A percentile compares a stretch with the other conserved stretches of the same genome.
These are phyloP conservation scores for Thalassophryne amazonica DNA, from an alignment of 2,797 vertebrate genomes.

Conservation along the genomic window DNA sequence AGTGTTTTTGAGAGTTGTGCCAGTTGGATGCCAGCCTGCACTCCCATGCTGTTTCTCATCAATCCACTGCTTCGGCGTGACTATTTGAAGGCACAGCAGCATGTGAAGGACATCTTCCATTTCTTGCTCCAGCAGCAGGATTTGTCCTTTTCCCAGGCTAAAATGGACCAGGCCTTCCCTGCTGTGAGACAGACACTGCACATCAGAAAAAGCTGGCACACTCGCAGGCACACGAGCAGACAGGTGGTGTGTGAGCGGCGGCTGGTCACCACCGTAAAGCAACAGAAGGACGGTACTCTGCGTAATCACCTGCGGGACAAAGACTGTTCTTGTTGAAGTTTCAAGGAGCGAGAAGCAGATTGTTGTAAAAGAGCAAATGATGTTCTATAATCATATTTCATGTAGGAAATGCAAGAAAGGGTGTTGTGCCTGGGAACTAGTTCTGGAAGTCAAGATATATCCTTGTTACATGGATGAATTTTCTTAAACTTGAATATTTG, in stretches of 20 bases:
- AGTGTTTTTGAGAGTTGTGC: slow-evolving; percentile 1
- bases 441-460: no score
- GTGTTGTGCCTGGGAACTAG: no score
- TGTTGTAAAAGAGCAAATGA: background rate
- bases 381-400: background rate
- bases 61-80: slow-evolving; percentile 6
- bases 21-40: slow-evolving; percentile 5
- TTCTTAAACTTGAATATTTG: no score
- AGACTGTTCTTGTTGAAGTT: slow-evolving; percentile 1
- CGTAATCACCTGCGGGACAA: slow-evolving; percentile 40
- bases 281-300: slow-evolving; percentile 17
- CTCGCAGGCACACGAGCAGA: slow-evolving; percentile 9
- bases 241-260: slow-evolving; percentile 38
- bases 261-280: slow-evolving; percentile 30
- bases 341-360: background rate
- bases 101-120: slow-evolving; percentile 29
- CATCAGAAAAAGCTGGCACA: slow-evolving; percentile 14
- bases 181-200: slow-evolving; percentile 34
- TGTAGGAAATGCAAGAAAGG: no score
- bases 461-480: no score
- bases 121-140: slow-evolving; percentile 26
- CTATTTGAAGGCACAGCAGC: slow-evolving; percentile 1
- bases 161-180: slow-evolving; percentile 16
- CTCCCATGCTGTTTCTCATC: slow-evolving; percentile 31
- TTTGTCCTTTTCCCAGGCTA: slow-evolving; percentile 16